A percentile compares a stretch with the other conserved stretches of the same genome.
Evolutionary conservation across 2,113 vertebrate genomes (phyloP).

Genomic region (Pelmatolapia mariae): DNA sequence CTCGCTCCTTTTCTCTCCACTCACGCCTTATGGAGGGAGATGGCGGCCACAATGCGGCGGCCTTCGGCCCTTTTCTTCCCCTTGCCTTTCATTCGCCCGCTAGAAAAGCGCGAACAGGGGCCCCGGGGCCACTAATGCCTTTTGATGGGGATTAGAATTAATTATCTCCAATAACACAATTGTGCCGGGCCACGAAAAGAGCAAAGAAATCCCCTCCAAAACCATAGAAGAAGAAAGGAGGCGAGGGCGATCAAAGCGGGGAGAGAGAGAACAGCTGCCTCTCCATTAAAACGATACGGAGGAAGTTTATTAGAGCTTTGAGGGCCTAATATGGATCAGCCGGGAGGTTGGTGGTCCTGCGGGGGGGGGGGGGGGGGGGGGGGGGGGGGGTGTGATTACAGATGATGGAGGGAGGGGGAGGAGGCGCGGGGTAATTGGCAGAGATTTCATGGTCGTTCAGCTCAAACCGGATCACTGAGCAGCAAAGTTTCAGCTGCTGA

Average conservation of each 20-base stretch:
- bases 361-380: background rate
- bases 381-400: background rate
- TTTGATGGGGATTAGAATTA: constrained; percentile 99
- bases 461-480: background rate
- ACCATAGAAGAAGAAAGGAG: constrained; percentile 52
- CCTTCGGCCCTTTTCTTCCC: constrained; percentile 83
- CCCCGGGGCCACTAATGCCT: constrained; percentile 89
- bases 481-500: background rate
- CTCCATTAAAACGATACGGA: constrained; percentile 70
- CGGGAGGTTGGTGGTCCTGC: constrained; percentile 66
- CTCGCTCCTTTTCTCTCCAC: constrained; percentile 56
- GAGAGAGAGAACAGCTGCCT: constrained; percentile 61
- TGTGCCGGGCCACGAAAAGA: constrained; percentile 96
- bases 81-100: constrained; percentile 51
- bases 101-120: constrained; percentile 80
- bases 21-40: constrained; percentile 47
- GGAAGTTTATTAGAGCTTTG: constrained; percentile 75
- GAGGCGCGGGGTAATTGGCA: background rate
- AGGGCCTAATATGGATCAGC: constrained; percentile 36
- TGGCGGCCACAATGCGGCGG: constrained; percentile 23
- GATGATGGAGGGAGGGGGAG: background rate
- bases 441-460: background rate
- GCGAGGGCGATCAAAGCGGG: constrained; percentile 1
- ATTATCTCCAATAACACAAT: constrained; percentile 99
- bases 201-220: constrained; percentile 89